A percentile compares a stretch with the other conserved stretches of the same genome.
phyloP scores from a whole-genome alignment of 1,140 invertebrate species.

The Sesamia nonagrioides region DNA sequence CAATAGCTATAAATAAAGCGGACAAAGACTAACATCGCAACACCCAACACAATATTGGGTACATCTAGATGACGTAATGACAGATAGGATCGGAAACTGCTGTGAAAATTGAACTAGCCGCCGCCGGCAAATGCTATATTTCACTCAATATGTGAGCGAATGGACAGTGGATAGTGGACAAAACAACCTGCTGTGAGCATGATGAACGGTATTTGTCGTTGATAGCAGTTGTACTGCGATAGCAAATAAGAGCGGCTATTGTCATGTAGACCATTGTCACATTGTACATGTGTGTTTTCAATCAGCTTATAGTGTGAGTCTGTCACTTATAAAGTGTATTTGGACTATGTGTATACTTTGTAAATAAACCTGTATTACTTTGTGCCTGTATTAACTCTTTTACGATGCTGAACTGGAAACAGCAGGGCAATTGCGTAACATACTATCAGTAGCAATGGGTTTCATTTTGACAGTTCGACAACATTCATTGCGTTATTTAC shows the following conservation, averaged over 20 bases:
- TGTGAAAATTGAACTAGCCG: constrained; percentile 64
- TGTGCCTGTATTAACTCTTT: too few relatives aligned
- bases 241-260: constrained; percentile 49
- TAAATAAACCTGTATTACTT: not conserved
- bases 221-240: constrained; percentile 19
- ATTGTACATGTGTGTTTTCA: constrained; percentile 2
- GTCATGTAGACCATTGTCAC: constrained; percentile 38
- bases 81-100: constrained; percentile 64
- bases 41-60: constrained; percentile 65
- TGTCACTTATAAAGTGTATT: not conserved
- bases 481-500: too few relatives aligned
- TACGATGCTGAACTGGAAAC: too few relatives aligned
- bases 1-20: constrained; percentile 66
- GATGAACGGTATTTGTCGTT: constrained; percentile 61
- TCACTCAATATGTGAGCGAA: constrained; percentile 75
- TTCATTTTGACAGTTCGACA: too few relatives aligned
- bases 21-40: constrained; percentile 66
- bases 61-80: constrained; percentile 68
- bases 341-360: not conserved
- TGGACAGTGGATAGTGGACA: constrained; percentile 67
- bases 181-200: constrained; percentile 77
- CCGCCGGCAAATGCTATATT: constrained; percentile 64
- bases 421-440: too few relatives aligned
- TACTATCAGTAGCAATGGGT: too few relatives aligned
- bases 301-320: not conserved